A percentile compares a stretch with the other conserved stretches of the same genome.
phyloP scores from a whole-genome alignment of 2,113 vertebrate species.

The Loxodonta africana region DNA sequence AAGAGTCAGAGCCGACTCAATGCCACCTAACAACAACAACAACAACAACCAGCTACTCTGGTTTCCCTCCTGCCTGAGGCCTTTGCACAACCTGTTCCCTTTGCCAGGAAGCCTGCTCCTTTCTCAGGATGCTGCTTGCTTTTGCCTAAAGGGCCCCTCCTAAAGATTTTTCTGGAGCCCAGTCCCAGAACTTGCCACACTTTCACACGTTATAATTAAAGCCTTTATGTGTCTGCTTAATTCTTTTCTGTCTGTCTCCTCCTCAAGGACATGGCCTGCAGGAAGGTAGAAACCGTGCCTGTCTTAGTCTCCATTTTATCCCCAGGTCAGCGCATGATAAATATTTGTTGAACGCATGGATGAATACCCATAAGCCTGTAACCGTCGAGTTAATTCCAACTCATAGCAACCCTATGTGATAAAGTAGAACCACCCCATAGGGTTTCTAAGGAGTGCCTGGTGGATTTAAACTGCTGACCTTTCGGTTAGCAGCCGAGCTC shows the following conservation, averaged over 20 bases:
- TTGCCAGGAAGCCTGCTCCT: neutral
- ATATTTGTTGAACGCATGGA: neutral
- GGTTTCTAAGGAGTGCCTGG: too few species aligned
- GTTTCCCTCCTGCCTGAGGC: neutral
- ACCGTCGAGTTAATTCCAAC: too few species aligned
- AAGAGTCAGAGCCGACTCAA: too few species aligned
- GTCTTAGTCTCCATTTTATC: neutral
- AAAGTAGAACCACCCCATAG: too few species aligned
- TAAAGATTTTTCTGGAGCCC: neutral
- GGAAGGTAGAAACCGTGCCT: neutral
- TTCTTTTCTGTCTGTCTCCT: neutral
- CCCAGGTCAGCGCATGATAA: neutral
- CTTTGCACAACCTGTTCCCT: neutral
- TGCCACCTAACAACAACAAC: too few species aligned
- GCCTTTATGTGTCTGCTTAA: neutral
- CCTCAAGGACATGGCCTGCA: neutral
- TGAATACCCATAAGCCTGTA: too few species aligned
- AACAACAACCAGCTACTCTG: neutral
- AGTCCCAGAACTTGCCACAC: neutral
- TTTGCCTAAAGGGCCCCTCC: neutral
- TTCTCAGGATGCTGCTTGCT: neutral
- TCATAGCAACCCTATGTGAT: too few species aligned
- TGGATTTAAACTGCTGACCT: too few species aligned
- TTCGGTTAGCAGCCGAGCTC: too few species aligned
- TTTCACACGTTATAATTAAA: neutral